Conservation (phyloP, 1,140 invertebrate species). For the Anoplophora glabripennis region DNA sequence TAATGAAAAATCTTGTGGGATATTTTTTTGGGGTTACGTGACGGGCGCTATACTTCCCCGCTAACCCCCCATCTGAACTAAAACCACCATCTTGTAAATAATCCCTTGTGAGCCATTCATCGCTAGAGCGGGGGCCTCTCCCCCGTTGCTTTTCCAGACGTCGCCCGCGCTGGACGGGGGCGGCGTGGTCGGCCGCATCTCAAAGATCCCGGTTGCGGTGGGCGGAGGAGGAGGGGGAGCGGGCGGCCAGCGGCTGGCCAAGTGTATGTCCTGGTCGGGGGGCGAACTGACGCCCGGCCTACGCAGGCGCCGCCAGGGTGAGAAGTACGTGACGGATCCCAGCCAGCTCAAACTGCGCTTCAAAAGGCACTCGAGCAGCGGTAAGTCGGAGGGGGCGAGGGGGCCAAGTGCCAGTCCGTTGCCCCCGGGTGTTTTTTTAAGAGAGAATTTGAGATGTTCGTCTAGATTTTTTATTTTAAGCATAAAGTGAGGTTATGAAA, state of each 20-base stretch:
- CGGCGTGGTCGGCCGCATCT: constrained; percentile 25
- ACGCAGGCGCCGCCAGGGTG: constrained; percentile 58
- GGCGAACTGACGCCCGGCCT: constrained; percentile 58
- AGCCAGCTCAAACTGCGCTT: constrained; percentile 65
- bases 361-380: constrained; percentile 53
- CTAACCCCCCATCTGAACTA: no score
- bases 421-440: no score
- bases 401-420: neutral
- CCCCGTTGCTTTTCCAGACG: constrained; percentile 24
- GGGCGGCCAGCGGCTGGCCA: constrained; percentile 42
- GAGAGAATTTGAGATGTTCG: no score
- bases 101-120: neutral
- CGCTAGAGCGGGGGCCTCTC: neutral
- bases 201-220: constrained; percentile 46
- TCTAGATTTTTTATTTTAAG: no score
- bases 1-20: no score
- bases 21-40: no score
- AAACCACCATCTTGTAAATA: no score
- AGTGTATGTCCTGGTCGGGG: constrained; percentile 49
- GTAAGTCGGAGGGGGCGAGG: constrained; percentile 21
- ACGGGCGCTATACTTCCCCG: no score
- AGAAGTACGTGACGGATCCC: constrained; percentile 68
- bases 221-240: neutral
- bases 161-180: constrained; percentile 44
- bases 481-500: no score